phyloP scores from a whole-genome alignment of 64 coral and sea anemone species.

The Stichodactyla mertensii region DNA sequence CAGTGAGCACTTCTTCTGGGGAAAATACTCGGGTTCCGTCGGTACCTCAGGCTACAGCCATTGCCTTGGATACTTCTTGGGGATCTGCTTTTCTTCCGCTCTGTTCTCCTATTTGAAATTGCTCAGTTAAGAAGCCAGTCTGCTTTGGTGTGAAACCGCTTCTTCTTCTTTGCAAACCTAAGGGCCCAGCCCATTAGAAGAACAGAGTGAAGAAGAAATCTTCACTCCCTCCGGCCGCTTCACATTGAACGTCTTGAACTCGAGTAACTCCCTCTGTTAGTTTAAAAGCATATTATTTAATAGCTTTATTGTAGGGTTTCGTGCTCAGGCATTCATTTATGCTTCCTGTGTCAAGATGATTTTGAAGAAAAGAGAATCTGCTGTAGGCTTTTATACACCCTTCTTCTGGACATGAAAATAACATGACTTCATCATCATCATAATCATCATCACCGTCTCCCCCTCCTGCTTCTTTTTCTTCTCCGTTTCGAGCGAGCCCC shows the following conservation, averaged over 20 bases:
- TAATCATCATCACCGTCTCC: too few relatives aligned
- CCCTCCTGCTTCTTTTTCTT: too few relatives aligned
- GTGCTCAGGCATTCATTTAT: too few relatives aligned
- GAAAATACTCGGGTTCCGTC: slow-evolving; percentile 1
- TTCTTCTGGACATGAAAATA: too few relatives aligned
- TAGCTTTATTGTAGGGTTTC: too few relatives aligned
- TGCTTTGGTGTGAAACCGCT: slow-evolving; percentile 1
- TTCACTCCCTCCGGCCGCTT: neutral
- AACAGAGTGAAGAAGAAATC: too few relatives aligned
- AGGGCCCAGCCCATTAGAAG: slow-evolving; percentile 47
- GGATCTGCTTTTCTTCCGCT: slow-evolving; percentile 27
- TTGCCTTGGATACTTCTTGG: slow-evolving; percentile 23
- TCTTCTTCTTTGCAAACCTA: slow-evolving; percentile 13
- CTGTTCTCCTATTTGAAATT: slow-evolving; percentile 44
- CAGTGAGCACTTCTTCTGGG: slow-evolving; percentile 12
- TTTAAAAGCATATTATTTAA: slow-evolving; percentile 23
- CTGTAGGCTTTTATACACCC: too few relatives aligned
- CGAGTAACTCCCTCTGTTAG: slow-evolving; percentile 14
- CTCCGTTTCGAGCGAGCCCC: too few relatives aligned
- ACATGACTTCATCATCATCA: too few relatives aligned
- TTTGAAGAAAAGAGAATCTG: too few relatives aligned
- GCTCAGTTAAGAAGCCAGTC: slow-evolving; percentile 20
- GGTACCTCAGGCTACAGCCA: slow-evolving; percentile 2
- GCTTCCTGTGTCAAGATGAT: too few relatives aligned
- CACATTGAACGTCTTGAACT: slow-evolving; percentile 9